phyloP scores from a whole-genome alignment of 2,797 vertebrate genomes.

The Agapornis canus region DNA sequence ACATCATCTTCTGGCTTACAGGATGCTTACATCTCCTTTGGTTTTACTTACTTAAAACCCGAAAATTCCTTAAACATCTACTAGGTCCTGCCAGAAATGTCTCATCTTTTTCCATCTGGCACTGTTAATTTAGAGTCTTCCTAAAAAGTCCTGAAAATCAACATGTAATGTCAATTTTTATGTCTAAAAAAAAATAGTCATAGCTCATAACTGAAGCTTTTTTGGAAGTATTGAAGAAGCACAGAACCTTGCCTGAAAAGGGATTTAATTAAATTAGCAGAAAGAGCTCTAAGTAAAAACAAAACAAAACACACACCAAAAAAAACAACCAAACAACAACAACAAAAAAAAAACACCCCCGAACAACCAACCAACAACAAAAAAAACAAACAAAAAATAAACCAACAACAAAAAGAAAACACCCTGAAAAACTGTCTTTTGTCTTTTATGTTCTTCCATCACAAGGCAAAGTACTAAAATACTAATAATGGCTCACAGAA shows the following conservation, averaged over 20 bases:
- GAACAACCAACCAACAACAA: too few relatives aligned
- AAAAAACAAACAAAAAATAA: too few relatives aligned
- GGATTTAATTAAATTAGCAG: neutral
- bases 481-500: slow-evolving; percentile 52
- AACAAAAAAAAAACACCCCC: too few relatives aligned
- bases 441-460: slow-evolving; percentile 69
- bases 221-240: neutral
- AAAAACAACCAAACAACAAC: too few relatives aligned
- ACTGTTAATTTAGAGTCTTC: neutral
- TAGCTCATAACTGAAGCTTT: neutral
- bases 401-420: neutral
- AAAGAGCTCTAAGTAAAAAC: neutral
- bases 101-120: neutral
- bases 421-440: slow-evolving; percentile 39
- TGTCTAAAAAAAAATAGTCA: neutral
- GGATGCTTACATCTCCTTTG: neutral
- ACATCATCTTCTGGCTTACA: neutral
- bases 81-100: neutral
- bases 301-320: too few relatives aligned
- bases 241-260: neutral
- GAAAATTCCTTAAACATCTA: accelerated
- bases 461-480: slow-evolving; percentile 67
- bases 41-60: neutral
- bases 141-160: neutral
- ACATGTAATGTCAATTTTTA: neutral